These are phyloP conservation scores for Tethya wilhelma DNA, from an alignment of 37 sponge, comb jelly and placozoan species.

Conservation along the genomic window DNA sequence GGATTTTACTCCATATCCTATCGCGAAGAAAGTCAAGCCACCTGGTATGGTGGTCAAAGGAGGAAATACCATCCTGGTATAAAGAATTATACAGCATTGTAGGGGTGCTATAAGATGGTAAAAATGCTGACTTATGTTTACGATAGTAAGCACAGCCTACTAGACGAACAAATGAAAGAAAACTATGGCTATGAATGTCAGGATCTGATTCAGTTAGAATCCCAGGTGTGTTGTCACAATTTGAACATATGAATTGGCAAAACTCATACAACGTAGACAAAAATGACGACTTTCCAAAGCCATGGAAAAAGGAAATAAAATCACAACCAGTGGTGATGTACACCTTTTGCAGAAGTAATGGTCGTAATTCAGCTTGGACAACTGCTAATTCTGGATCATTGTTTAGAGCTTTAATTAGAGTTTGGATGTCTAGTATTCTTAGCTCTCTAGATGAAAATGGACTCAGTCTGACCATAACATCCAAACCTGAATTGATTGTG, in stretches of 20 bases:
- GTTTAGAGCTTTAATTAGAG: not conserved
- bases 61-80: no score
- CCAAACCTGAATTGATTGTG: not conserved
- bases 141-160: not conserved
- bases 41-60: not conserved
- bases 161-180: not conserved
- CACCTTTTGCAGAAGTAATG: not conserved
- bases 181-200: not conserved
- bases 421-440: not conserved
- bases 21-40: constrained; percentile 28
- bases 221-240: not conserved
- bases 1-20: constrained; percentile 13
- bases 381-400: not conserved
- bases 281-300: not conserved
- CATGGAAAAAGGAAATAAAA: not conserved
- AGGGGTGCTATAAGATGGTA: not conserved
- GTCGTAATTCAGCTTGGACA: not conserved
- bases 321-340: not conserved
- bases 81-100: not conserved
- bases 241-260: not conserved
- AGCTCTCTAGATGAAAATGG: not conserved
- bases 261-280: not conserved
- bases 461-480: not conserved
- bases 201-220: not conserved
- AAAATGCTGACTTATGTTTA: not conserved